Base-by-base conservation (phyloP, 1,140 invertebrate genomes). In the Aleiodes sp. region DNA sequence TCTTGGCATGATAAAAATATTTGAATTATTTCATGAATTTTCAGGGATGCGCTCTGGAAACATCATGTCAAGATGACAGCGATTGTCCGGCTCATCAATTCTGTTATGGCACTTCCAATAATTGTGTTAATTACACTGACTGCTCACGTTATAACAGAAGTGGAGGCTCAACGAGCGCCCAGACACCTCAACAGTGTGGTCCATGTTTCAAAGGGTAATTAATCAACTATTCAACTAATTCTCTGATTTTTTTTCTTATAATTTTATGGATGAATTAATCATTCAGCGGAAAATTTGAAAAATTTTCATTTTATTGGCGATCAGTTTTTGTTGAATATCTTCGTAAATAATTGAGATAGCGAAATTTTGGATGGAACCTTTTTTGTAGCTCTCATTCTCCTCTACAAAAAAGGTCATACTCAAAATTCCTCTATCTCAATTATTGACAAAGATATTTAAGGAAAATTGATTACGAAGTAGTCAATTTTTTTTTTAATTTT, bases 51-150 rank as follows among this genome's bases (percentile, higher is more conserved):
- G 70, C 73, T 3, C 68, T 61, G 12, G 76, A 72, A 67, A 74
- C 66, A 1, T 59, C 65, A 12, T 83, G 81, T 66, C 43, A 21
- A 33, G 73, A 73, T 3, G 80, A 82, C 62, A 59, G 28, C 6
- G 78, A 83, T 59, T 82, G 81, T 70, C 74, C 76, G 0, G 31
- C 67, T 14, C 61, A 76, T 24, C 76, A 83, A 63, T 83, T 80
- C 64, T 83, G 81, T 65, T 82, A 83, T 60, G 69, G 73, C 57
- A 69, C 76, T 33, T 81, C 80, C 6, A 59, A 62, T 24, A 70
- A 46, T 61, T 83, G 81, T 70, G 78, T 78, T 4, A 72, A 82
- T 70, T 82, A 79, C 35, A 81, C 76, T 3, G 19, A 52, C 24
- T 83, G 81, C 43, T 75, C 57, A 26, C 70, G 73, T 64, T 83